Conservation (phyloP, 2,797 vertebrate genomes). For the Loriculus beryllinus region DNA sequence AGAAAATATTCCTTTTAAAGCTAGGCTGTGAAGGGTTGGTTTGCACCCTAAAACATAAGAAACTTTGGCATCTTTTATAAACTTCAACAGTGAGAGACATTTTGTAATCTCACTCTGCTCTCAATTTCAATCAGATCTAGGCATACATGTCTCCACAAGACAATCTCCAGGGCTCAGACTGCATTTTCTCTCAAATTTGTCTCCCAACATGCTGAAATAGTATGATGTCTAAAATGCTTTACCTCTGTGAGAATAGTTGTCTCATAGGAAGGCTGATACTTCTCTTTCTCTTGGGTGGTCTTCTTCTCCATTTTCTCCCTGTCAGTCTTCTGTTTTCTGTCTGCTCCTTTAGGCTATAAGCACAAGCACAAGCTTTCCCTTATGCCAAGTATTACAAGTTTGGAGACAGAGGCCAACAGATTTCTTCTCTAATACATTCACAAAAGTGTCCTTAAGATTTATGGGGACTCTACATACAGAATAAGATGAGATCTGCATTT, state of each 20-base stretch:
- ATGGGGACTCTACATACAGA: neutral
- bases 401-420: neutral
- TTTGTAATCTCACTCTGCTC: neutral
- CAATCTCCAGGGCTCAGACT: neutral
- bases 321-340: constrained; percentile 96
- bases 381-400: constrained; percentile 19
- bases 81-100: neutral
- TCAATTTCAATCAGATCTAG: neutral
- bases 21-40: neutral
- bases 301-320: constrained; percentile 93
- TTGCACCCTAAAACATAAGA: neutral
- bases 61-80: neutral
- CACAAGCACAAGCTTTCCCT: constrained; percentile 56
- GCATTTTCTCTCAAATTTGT: neutral
- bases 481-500: neutral
- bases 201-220: neutral
- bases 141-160: neutral
- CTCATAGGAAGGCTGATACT: constrained; percentile 89
- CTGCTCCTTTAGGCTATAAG: constrained; percentile 92
- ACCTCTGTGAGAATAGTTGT: constrained; percentile 91
- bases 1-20: neutral
- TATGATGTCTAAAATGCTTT: neutral
- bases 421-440: neutral
- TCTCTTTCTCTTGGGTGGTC: constrained; percentile 87
- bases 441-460: constrained; percentile 14